Percentiles rank a stretch among this genome's conserved stretches.
phyloP scores from a whole-genome alignment of 2,797 vertebrate species.

The Dallia pectoralis region DNA sequence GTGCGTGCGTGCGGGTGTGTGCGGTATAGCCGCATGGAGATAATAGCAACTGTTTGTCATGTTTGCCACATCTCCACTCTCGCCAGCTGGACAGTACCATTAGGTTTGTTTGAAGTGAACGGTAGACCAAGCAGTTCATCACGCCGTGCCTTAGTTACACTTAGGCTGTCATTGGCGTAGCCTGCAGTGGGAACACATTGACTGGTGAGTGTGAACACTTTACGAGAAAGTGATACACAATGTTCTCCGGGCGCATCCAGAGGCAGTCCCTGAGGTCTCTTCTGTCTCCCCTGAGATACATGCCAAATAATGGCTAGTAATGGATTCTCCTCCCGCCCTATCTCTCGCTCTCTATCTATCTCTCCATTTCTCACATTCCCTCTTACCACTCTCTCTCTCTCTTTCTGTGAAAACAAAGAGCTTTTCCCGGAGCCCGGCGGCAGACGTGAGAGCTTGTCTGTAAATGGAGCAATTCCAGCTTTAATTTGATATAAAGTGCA shows the following conservation, averaged over 20 bases:
- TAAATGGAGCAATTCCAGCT: conserved; percentile 2
- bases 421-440: neutral
- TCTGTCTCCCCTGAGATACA: neutral
- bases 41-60: neutral
- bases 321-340: neutral
- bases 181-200: neutral
- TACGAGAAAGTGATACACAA: conserved; percentile 1
- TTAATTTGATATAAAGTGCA: conserved; percentile 1
- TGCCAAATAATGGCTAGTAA: neutral
- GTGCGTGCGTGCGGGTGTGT: neutral
- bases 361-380: neutral
- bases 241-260: neutral
- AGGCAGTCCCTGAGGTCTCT: neutral
- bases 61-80: too few relatives aligned
- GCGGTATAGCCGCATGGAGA: neutral
- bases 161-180: neutral
- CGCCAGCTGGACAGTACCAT: neutral
- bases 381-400: neutral
- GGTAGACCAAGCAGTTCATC: neutral
- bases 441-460: neutral
- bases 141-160: neutral
- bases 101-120: neutral
- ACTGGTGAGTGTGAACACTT: neutral
- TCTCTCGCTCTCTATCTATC: neutral
- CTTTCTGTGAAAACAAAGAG: conserved; percentile 5